Evolutionary conservation across 2,888 invertebrate species (phyloP), one percentile per base, ranked within the genome.

Genomic region (Geophilus truncorum): DNA sequence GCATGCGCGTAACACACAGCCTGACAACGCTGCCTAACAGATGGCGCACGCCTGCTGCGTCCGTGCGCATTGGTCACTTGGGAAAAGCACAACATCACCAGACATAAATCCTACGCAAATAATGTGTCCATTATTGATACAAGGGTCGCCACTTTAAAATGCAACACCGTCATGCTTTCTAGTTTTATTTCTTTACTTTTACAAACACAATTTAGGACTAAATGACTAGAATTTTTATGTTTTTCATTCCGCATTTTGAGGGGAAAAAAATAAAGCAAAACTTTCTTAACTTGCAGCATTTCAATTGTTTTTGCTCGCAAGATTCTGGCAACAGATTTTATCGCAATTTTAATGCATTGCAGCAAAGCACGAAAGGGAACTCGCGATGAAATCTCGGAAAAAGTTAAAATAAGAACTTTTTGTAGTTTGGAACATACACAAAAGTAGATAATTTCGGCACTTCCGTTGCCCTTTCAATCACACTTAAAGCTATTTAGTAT

Each of bases 51-150:
- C 70, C 70, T 70, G 70, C 70, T 70, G 70, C 25, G 23, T 70
- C 70, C 70, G 70, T 70, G 70, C 70, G 70, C 70, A 70, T 70
- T 70, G 70, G 70, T 70, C 70, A 70, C 70, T 70, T 25, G 70
- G 70, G 70, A 70, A 70, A 28, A 28, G 70, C 70, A 28, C 70
- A 70, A 70, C 70, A 70, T 70, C 70, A 70, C 70, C 70, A 23
- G 28, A 70, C 70, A 70, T 70, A 70, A 70, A 70, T 70, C 70
- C 70, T 70, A 28, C 6, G 28, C 28, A 70, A 70, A 70, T 70
- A 70, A 70, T 70, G 70, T 70, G 70, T 70, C 70, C 70, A 70
- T 70, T 70, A 70, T 70, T 70, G 70, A 70, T 70, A 70, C 70
- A 28, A 51, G 45, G n/a, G 25, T 12, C 70, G 10, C 28, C 10